Conservation (phyloP, 1,140 invertebrate genomes). For the Steinernema khuongi region DNA sequence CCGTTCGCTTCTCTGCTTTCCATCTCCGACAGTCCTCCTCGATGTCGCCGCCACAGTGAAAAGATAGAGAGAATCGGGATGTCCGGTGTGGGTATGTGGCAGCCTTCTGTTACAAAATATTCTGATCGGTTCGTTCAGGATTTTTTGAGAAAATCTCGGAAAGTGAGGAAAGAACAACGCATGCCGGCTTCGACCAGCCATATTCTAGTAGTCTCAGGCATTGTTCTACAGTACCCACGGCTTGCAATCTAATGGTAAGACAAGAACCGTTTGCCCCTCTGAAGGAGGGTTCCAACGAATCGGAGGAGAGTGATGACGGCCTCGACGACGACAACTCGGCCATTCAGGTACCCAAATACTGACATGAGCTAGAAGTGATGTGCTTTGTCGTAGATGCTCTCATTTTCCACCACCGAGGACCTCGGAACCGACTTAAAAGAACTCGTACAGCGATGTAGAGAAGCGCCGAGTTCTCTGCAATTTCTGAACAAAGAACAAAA, state of each 20-base stretch:
- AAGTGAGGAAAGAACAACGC: no score
- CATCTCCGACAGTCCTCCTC: not conserved
- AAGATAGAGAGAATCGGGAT: not conserved
- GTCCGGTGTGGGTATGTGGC: not conserved
- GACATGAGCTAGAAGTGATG: not conserved
- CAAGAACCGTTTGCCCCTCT: no score
- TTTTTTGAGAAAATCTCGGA: no score
- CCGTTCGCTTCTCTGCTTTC: not conserved
- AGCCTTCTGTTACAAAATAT: not conserved
- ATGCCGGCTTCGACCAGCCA: no score
- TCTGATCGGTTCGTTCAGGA: no score
- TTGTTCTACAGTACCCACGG: no score
- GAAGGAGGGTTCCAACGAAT: no score
- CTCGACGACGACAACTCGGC: not conserved
- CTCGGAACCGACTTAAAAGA: not conserved
- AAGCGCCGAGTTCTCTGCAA: not conserved
- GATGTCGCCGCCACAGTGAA: not conserved
- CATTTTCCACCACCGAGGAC: not conserved
- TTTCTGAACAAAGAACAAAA: not conserved
- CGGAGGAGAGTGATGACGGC: no score
- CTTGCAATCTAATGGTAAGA: no score
- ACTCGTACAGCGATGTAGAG: not conserved
- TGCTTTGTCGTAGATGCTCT: not conserved
- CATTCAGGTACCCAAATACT: not conserved
- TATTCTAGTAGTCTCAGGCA: no score